phyloP scores from a whole-genome alignment of 2,797 vertebrate genomes.

The Bovichtus variegatus region DNA sequence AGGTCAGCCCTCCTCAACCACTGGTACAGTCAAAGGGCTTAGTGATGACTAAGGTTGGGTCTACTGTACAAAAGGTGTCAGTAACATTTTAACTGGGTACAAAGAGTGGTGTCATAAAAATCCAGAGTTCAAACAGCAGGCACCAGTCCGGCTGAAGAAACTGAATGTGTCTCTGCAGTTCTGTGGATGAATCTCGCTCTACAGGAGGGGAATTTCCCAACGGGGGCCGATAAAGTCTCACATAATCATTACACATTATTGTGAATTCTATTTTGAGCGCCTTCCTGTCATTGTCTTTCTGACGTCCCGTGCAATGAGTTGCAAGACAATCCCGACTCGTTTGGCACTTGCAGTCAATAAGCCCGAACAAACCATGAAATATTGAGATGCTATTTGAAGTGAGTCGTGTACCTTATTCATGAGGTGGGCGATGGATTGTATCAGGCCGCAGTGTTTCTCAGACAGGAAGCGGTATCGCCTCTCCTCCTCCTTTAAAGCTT shows the following conservation, averaged over 20 bases:
- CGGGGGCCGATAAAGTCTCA: neutral
- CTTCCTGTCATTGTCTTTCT: neutral
- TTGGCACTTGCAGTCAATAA: neutral
- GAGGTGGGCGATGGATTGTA: constrained; percentile 73
- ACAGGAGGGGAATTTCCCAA: constrained; percentile 4
- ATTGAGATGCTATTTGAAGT: constrained; percentile 9
- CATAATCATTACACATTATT: constrained; percentile 25
- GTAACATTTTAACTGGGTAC: constrained; percentile 2
- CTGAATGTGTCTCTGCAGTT: neutral
- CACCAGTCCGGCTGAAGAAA: neutral
- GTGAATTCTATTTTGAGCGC: neutral
- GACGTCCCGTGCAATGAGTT: neutral
- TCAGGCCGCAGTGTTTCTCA: constrained; percentile 90
- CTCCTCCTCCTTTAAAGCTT: constrained; percentile 93
- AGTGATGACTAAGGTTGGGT: neutral
- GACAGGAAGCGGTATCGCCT: constrained; percentile 95
- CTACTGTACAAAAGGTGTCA: neutral
- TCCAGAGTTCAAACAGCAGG: constrained; percentile 44
- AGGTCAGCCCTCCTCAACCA: neutral
- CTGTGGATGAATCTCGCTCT: constrained; percentile 1
- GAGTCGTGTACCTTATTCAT: constrained; percentile 81
- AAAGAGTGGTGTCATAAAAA: constrained; percentile 27
- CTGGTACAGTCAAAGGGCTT: neutral
- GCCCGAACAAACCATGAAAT: constrained; percentile 19
- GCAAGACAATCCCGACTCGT: constrained; percentile 1